A percentile compares a stretch with the other conserved stretches of the same genome.
Conservation (phyloP, 37 sponge, comb jelly and placozoan genomes). For the Petrosia ficiformis region DNA sequence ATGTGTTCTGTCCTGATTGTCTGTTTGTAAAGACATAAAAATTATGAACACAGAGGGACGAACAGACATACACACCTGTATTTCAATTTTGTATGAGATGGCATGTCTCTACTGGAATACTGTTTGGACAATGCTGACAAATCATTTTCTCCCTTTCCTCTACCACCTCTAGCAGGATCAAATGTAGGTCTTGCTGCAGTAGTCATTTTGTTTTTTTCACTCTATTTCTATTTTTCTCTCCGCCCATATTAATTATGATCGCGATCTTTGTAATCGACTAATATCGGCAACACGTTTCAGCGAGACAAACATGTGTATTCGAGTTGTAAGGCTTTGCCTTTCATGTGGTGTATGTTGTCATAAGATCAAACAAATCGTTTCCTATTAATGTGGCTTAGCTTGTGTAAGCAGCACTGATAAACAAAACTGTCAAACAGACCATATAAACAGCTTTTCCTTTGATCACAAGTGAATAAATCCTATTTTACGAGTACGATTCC, state of each 20-base stretch:
- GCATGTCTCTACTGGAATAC: conserved; percentile 96
- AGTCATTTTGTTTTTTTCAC: conserved; percentile 65
- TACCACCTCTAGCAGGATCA: conserved; percentile 95
- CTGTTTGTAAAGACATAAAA: conserved; percentile 27
- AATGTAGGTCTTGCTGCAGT: conserved; percentile 99
- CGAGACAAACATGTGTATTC: not conserved
- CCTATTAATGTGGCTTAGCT: no score
- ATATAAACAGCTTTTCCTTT: no score
- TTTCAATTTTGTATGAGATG: conserved; percentile 95
- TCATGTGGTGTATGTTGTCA: not conserved
- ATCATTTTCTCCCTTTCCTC: conserved; percentile 93
- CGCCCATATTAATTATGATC: no score
- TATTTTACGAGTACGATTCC: no score
- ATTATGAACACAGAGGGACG: not conserved
- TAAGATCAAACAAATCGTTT: no score
- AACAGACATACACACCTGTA: conserved; percentile 61
- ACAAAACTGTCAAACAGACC: no score
- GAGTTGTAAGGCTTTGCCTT: not conserved
- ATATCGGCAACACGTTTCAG: conserved; percentile 10
- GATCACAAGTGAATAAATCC: no score
- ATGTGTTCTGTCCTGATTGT: conserved; percentile 87
- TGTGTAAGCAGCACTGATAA: no score
- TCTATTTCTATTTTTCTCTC: not conserved
- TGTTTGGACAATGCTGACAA: conserved; percentile 97
- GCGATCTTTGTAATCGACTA: no score